Evolutionary conservation across 37 sponge, comb jelly and placozoan genomes (phyloP).

Genomic region (Beroe forskalii): DNA sequence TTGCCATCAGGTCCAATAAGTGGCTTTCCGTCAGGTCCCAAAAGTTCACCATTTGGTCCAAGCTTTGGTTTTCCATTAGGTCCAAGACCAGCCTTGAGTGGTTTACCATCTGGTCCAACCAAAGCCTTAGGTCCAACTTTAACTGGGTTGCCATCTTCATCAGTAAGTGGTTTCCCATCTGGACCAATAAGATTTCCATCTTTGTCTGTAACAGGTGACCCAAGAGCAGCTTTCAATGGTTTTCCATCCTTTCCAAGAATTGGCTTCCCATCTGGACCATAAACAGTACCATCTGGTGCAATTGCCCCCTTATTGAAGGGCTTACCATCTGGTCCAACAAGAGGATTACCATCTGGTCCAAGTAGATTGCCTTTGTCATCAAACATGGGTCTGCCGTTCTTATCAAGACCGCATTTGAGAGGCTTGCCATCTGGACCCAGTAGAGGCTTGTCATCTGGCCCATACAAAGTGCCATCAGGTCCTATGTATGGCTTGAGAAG

Average conservation of each 20-base stretch:
- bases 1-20: constrained; percentile 44
- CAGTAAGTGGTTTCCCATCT: constrained; percentile 55
- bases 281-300: constrained; percentile 40
- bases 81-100: constrained; percentile 57
- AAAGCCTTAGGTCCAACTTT: neutral
- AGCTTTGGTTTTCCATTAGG: constrained; percentile 58
- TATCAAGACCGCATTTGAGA: constrained; percentile 23
- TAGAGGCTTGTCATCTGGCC: constrained; percentile 47
- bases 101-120: constrained; percentile 58
- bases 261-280: constrained; percentile 56
- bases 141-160: constrained; percentile 22
- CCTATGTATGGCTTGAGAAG: constrained; percentile 18
- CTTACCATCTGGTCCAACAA: constrained; percentile 61
- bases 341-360: constrained; percentile 56
- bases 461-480: constrained; percentile 65
- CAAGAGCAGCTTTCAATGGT: constrained; percentile 21
- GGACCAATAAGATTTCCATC: constrained; percentile 48
- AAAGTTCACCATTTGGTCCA: constrained; percentile 55
- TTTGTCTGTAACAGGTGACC: constrained; percentile 32
- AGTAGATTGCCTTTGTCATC: constrained; percentile 41
- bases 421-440: constrained; percentile 63
- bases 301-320: constrained; percentile 54
- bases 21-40: constrained; percentile 51
- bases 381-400: constrained; percentile 41
- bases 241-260: constrained; percentile 36